Evolutionary conservation across 1,140 invertebrate genomes (phyloP).

Genomic region (Drosophila albomicans): DNA sequence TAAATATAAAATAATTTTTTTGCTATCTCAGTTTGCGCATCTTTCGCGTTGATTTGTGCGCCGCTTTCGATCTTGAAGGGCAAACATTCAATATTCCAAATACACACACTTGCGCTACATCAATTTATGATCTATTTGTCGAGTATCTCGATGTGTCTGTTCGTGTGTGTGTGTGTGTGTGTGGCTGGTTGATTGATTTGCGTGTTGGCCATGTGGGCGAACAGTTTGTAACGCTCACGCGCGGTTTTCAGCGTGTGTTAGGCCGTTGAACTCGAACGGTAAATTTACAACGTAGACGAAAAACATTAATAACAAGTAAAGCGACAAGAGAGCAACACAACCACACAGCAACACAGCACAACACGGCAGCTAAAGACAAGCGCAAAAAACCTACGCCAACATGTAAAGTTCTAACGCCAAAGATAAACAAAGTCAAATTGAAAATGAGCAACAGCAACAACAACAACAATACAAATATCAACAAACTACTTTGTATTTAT

Average conservation of each 20-base stretch:
- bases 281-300: conserved; percentile 68
- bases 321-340: conserved; percentile 31
- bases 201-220: conserved; percentile 70
- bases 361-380: conserved; percentile 25
- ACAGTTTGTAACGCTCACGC: conserved; percentile 64
- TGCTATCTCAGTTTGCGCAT: conserved; percentile 65
- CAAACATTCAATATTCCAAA: conserved; percentile 33
- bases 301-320: conserved; percentile 44
- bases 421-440: conserved; percentile 77
- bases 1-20: conserved; percentile 52
- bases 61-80: conserved; percentile 50
- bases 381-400: conserved; percentile 74
- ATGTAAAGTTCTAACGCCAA: conserved; percentile 82
- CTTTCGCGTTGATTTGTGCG: conserved; percentile 52
- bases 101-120: neutral
- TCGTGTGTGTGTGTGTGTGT: neutral
- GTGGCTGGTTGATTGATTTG: conserved; percentile 38
- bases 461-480: conserved; percentile 71
- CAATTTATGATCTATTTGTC: conserved; percentile 42
- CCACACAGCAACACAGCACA: conserved; percentile 15
- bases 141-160: neutral
- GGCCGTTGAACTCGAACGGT: conserved; percentile 76
- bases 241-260: conserved; percentile 15
- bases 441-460: conserved; percentile 60
- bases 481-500: conserved; percentile 83